phyloP scores from a whole-genome alignment of 2,113 vertebrate species.

The Cyprinus carpio region DNA sequence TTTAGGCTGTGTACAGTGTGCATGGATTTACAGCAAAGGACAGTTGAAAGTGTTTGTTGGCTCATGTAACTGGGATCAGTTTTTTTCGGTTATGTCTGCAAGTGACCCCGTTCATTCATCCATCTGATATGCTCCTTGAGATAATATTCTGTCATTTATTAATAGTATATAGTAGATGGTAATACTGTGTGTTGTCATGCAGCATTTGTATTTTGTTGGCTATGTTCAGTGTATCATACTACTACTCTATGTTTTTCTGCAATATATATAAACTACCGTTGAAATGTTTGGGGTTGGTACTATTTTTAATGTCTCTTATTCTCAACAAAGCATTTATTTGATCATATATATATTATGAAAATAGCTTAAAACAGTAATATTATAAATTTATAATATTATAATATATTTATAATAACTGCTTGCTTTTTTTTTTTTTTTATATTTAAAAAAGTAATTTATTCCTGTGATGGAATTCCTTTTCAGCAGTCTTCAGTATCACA shows the following conservation, averaged over 20 bases:
- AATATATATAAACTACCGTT: neutral
- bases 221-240: neutral
- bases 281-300: neutral
- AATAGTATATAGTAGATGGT: neutral
- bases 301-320: neutral
- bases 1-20: neutral
- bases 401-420: neutral
- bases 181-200: neutral
- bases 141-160: neutral
- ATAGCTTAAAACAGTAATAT: neutral
- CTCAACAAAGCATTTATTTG: neutral
- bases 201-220: neutral
- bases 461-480: neutral
- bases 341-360: neutral
- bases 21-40: neutral
- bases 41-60: neutral
- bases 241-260: neutral
- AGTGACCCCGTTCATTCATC: neutral
- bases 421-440: neutral
- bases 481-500: neutral
- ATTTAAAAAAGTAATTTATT: neutral
- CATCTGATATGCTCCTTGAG: neutral
- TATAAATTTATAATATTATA: neutral
- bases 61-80: neutral
- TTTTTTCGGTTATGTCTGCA: neutral